These are phyloP conservation scores for Plectropomus leopardus DNA, from an alignment of 2,113 vertebrate genomes.

Conservation along the genomic window DNA sequence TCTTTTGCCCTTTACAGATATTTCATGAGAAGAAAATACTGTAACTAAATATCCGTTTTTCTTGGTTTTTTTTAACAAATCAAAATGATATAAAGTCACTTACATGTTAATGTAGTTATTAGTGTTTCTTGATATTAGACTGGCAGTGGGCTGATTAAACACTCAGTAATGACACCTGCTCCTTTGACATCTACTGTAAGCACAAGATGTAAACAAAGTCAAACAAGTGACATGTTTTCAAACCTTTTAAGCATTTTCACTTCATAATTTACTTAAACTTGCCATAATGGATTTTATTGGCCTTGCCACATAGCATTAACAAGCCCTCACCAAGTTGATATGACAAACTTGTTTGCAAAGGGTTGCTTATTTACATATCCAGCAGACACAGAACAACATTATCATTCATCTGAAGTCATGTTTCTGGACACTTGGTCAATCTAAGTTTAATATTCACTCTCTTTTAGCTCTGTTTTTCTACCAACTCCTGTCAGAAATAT, in stretches of 20 bases:
- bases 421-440: not conserved
- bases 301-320: not conserved
- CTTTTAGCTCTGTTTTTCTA: not conserved
- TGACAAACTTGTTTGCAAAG: not conserved
- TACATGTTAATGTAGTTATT: not conserved
- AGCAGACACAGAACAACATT: not conserved
- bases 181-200: not conserved
- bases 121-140: constrained; percentile 1
- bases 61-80: not conserved
- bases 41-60: not conserved
- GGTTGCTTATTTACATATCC: not conserved
- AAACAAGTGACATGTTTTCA: not conserved
- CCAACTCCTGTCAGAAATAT: not conserved
- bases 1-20: constrained; percentile 45
- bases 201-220: not conserved
- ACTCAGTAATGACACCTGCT: not conserved
- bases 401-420: not conserved
- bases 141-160: not conserved
- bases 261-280: not conserved
- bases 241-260: not conserved
- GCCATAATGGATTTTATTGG: not conserved
- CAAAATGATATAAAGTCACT: not conserved
- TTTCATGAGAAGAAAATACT: constrained; percentile 15
- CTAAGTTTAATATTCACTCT: not conserved
- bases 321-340: not conserved